Evolutionary conservation across 2,113 vertebrate genomes (phyloP).

Genomic region (Pseudopipra pipra): DNA sequence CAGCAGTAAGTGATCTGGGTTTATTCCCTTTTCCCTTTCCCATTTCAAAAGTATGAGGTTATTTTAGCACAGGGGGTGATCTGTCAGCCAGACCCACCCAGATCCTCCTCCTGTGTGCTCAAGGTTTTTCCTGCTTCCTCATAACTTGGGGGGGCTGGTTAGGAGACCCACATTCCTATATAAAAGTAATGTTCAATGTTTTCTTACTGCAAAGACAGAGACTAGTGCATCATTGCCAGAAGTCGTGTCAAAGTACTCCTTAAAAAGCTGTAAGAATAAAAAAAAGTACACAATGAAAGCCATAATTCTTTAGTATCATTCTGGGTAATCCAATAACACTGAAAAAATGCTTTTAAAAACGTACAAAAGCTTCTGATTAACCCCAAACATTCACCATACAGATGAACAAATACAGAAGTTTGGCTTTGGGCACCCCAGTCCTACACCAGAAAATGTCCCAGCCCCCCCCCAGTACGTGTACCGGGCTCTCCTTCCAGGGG

Average conservation of each 20-base stretch:
- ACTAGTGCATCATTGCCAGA: fast-evolving
- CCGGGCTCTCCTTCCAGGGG: not conserved
- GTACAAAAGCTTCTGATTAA: not conserved
- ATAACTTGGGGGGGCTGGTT: not conserved
- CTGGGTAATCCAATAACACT: not conserved
- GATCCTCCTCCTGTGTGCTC: not conserved
- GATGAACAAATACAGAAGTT: not conserved
- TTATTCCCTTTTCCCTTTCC: not conserved
- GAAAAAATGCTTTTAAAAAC: not conserved
- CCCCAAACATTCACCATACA: not conserved
- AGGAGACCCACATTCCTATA: not conserved
- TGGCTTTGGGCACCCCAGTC: not conserved
- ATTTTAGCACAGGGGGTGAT: not conserved
- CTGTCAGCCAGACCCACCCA: not conserved
- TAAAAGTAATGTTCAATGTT: not conserved
- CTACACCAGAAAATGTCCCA: not conserved
- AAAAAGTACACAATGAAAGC: not conserved
- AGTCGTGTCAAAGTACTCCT: fast-evolving
- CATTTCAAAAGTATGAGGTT: not conserved
- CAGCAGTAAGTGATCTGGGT: not conserved
- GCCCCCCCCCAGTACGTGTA: not conserved
- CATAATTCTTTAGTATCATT: not conserved
- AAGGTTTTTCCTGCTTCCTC: not conserved
- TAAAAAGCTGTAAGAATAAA: not conserved
- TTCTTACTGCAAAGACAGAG: slow-evolving; percentile 45